Evolutionary conservation across 2,797 vertebrate species (phyloP).

Genomic region (Eulemur albifrons): DNA sequence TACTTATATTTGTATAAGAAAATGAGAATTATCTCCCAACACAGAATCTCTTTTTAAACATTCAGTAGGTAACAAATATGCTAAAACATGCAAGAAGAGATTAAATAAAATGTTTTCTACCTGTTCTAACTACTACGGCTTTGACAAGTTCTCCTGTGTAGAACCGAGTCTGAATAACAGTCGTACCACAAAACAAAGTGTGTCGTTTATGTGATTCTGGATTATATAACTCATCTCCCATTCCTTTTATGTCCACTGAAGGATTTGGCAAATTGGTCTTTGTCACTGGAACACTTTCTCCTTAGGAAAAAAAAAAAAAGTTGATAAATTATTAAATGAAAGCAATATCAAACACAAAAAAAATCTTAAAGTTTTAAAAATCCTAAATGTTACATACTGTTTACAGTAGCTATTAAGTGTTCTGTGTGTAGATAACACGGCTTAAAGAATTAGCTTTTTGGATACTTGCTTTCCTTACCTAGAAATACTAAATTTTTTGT

Average conservation of each 20-base stretch:
- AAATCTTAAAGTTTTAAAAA: neutral
- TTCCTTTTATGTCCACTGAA: slow-evolving; percentile 83
- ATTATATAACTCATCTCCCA: slow-evolving; percentile 86
- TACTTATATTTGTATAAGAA: neutral
- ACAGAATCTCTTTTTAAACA: slow-evolving; percentile 16
- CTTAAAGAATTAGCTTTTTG: neutral
- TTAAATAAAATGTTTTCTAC: slow-evolving; percentile 76
- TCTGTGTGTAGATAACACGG: neutral
- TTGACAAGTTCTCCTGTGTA: slow-evolving; percentile 97
- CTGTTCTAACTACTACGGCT: slow-evolving; percentile 96
- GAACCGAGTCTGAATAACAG: slow-evolving; percentile 98
- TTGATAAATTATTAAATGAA: neutral
- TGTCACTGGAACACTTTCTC: slow-evolving; percentile 98
- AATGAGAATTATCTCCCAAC: slow-evolving; percentile 39
- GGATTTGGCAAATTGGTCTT: slow-evolving; percentile 97
- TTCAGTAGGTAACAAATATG: neutral
- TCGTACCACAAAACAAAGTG: slow-evolving; percentile 97
- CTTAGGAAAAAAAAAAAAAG: slow-evolving; percentile 79
- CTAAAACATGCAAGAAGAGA: neutral
- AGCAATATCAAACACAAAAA: slow-evolving; percentile 34
- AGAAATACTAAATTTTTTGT: neutral
- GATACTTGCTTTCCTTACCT: neutral
- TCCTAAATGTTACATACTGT: neutral
- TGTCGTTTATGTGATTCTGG: slow-evolving; percentile 94
- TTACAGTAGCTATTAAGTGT: neutral